A percentile compares a stretch with the other conserved stretches of the same genome.
Conservation (phyloP, 2,113 vertebrate species). For the Cathartes aura region DNA sequence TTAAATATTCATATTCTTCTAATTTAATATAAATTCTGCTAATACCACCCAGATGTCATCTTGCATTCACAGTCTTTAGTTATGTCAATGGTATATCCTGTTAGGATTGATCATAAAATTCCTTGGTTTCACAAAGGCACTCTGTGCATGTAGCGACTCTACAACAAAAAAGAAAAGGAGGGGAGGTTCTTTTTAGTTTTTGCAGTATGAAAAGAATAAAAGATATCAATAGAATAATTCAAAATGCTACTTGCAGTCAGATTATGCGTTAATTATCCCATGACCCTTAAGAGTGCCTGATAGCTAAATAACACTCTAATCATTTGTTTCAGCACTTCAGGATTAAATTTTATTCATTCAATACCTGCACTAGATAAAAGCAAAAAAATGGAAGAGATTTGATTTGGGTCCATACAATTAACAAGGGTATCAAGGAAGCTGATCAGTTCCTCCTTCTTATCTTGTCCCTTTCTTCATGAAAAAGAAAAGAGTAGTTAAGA, state of each 20-base stretch:
- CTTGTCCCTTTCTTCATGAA: slow-evolving; percentile 24
- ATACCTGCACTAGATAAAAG: slow-evolving; percentile 47
- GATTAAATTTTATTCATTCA: slow-evolving; percentile 47
- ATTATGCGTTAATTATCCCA: slow-evolving; percentile 26
- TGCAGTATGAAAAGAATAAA: background rate
- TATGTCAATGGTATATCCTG: background rate
- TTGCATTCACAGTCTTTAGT: slow-evolving; percentile 12
- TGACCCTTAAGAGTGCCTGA: slow-evolving; percentile 24
- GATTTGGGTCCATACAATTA: slow-evolving; percentile 5
- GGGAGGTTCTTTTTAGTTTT: background rate
- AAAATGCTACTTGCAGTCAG: background rate
- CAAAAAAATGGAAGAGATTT: background rate
- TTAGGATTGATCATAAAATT: slow-evolving; percentile 52
- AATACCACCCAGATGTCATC: slow-evolving; percentile 36
- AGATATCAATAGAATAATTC: slow-evolving; percentile 11
- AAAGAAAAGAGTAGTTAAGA: slow-evolving; percentile 2
- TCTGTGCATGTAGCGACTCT: background rate
- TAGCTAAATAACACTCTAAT: slow-evolving; percentile 26
- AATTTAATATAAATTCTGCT: slow-evolving; percentile 55
- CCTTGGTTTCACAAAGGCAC: background rate
- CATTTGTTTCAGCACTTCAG: slow-evolving; percentile 38
- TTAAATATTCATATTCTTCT: slow-evolving; percentile 27
- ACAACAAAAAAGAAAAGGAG: background rate
- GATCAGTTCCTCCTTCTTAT: slow-evolving; percentile 34
- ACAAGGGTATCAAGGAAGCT: slow-evolving; percentile 26